Evolutionary conservation across 1,140 invertebrate species (phyloP), one percentile per base, ranked within the genome.

Genomic region (Belonocnema kinseyi): DNA sequence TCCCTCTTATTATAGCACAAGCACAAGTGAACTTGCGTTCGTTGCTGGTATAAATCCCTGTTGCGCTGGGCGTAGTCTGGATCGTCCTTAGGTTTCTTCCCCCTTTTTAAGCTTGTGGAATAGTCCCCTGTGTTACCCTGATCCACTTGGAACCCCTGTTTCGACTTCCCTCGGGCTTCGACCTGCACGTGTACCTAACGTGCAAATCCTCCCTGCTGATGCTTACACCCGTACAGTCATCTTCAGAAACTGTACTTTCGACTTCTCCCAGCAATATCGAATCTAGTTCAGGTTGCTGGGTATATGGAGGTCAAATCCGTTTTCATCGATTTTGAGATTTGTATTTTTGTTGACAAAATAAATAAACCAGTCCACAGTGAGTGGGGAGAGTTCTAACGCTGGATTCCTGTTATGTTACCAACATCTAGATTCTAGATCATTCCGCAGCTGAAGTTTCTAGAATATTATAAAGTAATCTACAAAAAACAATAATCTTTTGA

Each of bases 21-120:
- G 61, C 26, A 40, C 61, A 40, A 66, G 61, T 66, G 26, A 66
- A 66, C 61, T 66, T 16, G 26, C 26, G 21, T 40, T 40, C 61
- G 14, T 66, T 33, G 61, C 61, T 66, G 61, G 61, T 66, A 66
- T 66, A 66, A 66, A 66, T 66, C 61, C 61, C 61, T 66, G 61
- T 66, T 66, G 40, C 40, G 61, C 33, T 66, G 61, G 26, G 33
- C 61, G 26, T 66, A 26, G 19, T 26, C 26, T n/a, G 61, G 61
- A 66, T 66, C 61, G 61, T 66, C 61, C 61, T 66, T 66, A 40
- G 61, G 61, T 66, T 40, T 40, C 61, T 21, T n/a, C 61, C 61
- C 40, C 40, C 40, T 46, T 11, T 46, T 46, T 40, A 66, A 66
- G 61, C 61, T 66, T 13, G 61, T 66, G 61, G 61, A 66, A 66